Conservation (phyloP, 1,140 invertebrate species). For the Druon quercuslanigerum region DNA sequence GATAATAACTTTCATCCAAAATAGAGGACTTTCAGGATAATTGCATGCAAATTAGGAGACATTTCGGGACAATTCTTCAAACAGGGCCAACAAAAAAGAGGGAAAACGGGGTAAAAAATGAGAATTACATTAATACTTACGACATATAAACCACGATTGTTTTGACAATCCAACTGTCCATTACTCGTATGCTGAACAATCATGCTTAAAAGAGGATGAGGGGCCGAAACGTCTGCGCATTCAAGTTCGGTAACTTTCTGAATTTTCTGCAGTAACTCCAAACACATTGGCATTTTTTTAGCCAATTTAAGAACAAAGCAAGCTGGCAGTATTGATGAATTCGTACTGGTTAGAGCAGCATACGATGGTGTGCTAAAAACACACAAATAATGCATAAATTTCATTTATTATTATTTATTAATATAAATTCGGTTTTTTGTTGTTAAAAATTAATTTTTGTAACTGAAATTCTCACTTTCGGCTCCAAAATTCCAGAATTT, state of each 20-base stretch:
- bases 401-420: conserved; percentile 4
- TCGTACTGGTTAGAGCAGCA: conserved; percentile 85
- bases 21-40: too few relatives aligned
- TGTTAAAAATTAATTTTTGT: too few relatives aligned
- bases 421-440: too few relatives aligned
- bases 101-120: neutral
- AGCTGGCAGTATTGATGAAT: conserved; percentile 92
- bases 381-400: conserved; percentile 23
- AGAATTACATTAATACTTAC: conserved; percentile 76
- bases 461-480: too few relatives aligned
- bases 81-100: too few relatives aligned
- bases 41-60: too few relatives aligned
- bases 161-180: conserved; percentile 81
- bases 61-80: too few relatives aligned
- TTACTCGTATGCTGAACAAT: conserved; percentile 85
- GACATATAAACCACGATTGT: conserved; percentile 86
- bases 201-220: conserved; percentile 84
- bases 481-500: too few relatives aligned
- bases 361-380: conserved; percentile 84
- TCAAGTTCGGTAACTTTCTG: conserved; percentile 85
- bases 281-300: conserved; percentile 90
- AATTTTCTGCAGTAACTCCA: conserved; percentile 84
- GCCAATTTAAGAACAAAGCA: conserved; percentile 92
- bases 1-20: neutral
- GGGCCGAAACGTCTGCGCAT: conserved; percentile 79